Evolutionary conservation across 2,888 invertebrate species (phyloP).

Genomic region (Rotaria socialis): DNA sequence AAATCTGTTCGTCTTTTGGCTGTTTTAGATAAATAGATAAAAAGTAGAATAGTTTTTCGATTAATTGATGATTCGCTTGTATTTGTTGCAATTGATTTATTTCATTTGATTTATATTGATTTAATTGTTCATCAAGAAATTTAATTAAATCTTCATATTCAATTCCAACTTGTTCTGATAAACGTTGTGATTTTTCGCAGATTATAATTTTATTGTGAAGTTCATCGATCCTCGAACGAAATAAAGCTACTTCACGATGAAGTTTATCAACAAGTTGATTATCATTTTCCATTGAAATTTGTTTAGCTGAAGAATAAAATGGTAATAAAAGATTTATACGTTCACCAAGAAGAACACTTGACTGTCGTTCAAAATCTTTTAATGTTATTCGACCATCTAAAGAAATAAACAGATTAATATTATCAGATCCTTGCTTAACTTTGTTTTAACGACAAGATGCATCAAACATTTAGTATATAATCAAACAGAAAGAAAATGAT

Average conservation of each 20-base stretch:
- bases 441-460: no score
- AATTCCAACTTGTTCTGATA: neutral
- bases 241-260: neutral
- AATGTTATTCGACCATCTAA: constrained; percentile 20
- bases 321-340: neutral
- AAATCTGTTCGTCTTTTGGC: neutral
- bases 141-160: constrained; percentile 33
- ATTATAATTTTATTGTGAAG: neutral
- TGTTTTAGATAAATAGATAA: neutral
- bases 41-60: neutral
- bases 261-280: neutral
- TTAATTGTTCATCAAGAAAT: neutral
- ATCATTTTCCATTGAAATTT: neutral
- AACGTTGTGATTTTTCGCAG: constrained; percentile 17
- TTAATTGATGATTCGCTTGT: neutral
- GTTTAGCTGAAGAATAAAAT: neutral
- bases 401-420: no score
- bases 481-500: no score
- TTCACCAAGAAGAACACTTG: neutral
- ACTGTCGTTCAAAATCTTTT: constrained; percentile 24
- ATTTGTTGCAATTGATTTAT: neutral
- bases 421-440: no score
- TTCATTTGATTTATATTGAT: constrained; percentile 5
- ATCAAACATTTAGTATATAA: no score
- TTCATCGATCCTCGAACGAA: neutral